Evolutionary conservation across 2,797 vertebrate species (phyloP).

Genomic region (Acanthis flammea): DNA sequence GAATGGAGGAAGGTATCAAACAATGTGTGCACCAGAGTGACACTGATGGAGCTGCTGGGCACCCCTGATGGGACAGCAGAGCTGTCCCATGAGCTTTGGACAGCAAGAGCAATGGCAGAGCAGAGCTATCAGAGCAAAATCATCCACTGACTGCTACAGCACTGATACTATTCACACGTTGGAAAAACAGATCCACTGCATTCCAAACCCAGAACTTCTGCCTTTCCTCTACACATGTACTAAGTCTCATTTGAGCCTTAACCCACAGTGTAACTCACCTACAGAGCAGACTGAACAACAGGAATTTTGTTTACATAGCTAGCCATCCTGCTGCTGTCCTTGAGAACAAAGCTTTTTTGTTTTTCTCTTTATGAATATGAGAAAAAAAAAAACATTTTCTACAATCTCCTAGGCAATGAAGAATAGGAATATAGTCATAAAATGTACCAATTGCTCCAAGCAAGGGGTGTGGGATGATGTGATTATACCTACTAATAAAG

Average conservation of each 20-base stretch:
- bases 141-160: background rate
- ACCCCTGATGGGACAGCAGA: background rate
- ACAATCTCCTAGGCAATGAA: background rate
- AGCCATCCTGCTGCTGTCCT: background rate
- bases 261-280: background rate
- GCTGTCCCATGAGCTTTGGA: rapidly evolving
- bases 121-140: background rate
- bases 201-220: background rate
- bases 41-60: background rate
- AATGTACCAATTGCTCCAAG: background rate
- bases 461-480: background rate
- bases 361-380: background rate
- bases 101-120: background rate
- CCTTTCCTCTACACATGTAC: background rate
- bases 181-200: background rate
- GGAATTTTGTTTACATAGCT: background rate
- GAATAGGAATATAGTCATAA: background rate
- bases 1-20: background rate
- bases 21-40: background rate
- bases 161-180: background rate
- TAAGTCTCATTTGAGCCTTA: background rate
- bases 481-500: background rate
- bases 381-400: background rate
- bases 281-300: background rate
- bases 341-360: background rate